These are phyloP conservation scores for Drosophila aff. DNA, from an alignment of 1,140 invertebrate species.

Conservation along the genomic window DNA sequence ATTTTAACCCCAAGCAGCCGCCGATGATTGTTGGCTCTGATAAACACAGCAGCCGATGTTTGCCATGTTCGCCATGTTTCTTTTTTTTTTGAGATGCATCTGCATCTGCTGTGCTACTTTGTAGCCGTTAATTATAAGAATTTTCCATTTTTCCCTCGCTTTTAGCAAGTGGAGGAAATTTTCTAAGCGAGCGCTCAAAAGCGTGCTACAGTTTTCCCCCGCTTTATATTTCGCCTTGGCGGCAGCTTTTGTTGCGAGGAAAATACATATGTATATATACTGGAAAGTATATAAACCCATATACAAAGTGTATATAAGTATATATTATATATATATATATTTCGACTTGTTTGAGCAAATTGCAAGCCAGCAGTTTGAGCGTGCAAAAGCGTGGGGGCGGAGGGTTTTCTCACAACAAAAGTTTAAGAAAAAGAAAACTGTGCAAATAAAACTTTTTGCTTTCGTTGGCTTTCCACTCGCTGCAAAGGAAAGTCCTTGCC, in stretches of 20 bases:
- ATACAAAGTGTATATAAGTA: constrained; percentile 1
- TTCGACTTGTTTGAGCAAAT: constrained; percentile 72
- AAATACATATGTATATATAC: constrained; percentile 30
- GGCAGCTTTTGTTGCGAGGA: constrained; percentile 46
- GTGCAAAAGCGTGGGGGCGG: neutral
- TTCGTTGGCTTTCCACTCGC: constrained; percentile 66
- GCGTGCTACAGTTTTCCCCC: constrained; percentile 73
- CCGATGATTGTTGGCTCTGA: constrained; percentile 63
- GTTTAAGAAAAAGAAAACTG: constrained; percentile 83
- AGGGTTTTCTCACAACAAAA: constrained; percentile 61
- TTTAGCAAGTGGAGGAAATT: constrained; percentile 39
- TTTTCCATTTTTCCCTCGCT: constrained; percentile 58
- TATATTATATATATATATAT: constrained; percentile 12
- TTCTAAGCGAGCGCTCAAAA: constrained; percentile 73
- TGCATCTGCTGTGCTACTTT: constrained; percentile 64
- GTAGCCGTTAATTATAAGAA: constrained; percentile 80
- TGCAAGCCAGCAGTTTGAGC: constrained; percentile 77
- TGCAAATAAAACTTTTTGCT: constrained; percentile 84
- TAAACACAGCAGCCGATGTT: constrained; percentile 56
- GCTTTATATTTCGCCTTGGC: constrained; percentile 53
- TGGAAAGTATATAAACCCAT: constrained; percentile 11
- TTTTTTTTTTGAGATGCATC: constrained; percentile 20
- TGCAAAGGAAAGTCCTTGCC: constrained; percentile 81
- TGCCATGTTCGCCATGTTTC: constrained; percentile 15
- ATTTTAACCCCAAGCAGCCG: constrained; percentile 30